Base-by-base conservation (phyloP, 2,113 vertebrate genomes). In the Circaetus cinerascens region DNA sequence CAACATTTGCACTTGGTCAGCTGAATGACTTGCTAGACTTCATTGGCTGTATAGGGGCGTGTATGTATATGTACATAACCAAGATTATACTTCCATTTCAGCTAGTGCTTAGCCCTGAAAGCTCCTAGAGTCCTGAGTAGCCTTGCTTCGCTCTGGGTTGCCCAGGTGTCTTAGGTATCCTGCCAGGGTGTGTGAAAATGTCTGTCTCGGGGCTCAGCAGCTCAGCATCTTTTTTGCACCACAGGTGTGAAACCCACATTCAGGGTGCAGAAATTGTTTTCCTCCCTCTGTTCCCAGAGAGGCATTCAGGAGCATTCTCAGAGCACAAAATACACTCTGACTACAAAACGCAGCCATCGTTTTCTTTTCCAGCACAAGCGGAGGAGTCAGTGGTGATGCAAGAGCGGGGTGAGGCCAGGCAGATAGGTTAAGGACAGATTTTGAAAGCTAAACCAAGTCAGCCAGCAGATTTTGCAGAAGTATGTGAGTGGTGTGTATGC, bases 401-500 rank as follows among this genome's bases (percentile, higher is more conserved):
- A 85, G 7, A 55, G 63, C 88, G 50, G 78, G 88, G 94, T 90
- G 82, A 96, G 87, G 67, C 75, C 69, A 17, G 40, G 75, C 76
- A 64, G 73, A 40, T 2, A 41, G 74, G 83, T 64, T 93, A 23
- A 77, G 86, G 76, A 41, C 56, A 62, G 83, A 45, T 94, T 97
- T 96, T 75, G 93, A 94, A 95, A 97, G 77, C 36, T 87, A 80
- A 72, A 89, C 63, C 1, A 2, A 94, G 73, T 45, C 91, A 84
- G 80, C 67, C 73, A 57, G 80, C 73, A 72, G 73, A 93, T 94
- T 96, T 88, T 95, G 62, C 69, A 75, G 80, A 95, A 93, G 68
- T 93, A n/a, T 71, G 30, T 57, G 22, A 68, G 21, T 71, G 50
- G 11, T 30, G 46, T 73, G 69, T 64, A n/a, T 26, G 64, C 83